Evolutionary conservation across 2,113 vertebrate genomes (phyloP), one percentile per base, ranked within the genome.

Genomic region (Pyxicephalus adspersus): DNA sequence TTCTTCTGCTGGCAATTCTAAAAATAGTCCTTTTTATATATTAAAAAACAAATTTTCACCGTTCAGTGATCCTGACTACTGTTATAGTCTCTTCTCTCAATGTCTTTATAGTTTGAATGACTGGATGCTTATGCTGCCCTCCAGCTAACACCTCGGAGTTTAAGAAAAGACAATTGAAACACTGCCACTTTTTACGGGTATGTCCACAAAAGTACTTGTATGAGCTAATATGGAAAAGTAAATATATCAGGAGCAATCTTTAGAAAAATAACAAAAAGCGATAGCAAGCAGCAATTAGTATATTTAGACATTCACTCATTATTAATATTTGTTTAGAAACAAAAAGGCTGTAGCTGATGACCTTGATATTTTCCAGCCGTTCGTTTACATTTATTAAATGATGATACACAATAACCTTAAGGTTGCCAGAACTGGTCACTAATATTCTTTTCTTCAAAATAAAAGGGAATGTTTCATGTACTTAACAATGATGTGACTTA

Each of bases 101-200:
- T 61, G 61, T 58, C 52, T 63, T 75, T 61, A 75, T 61, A 25
- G 54, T n/a, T 34, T 75, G 60, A 72, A 60, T 72, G 78, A 64
- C 64, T 72, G 78, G 51, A 55, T 72, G 25, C 58, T 54, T 52
- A 63, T 71, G 18, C 45, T 52, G 57, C 58, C 78, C 61, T 64
- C 70, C 70, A 73, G 79, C 70, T 81, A 38, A 72, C 79, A 64
- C 26, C 68, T 73, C 25, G 9, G 60, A 73, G 29, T 54, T 64
- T 23, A 34, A 71, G 31, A 63, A 50, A 9, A 2, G 7, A 25
- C 4, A 74, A 25, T 81, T 64, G 8, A 45, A 18, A 57, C 45
- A 55, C 28, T 55, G 38, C 11, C 58, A 51, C 8, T 72, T 5
- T 80, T 26, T 17, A 64, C 19, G 64, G 78, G 26, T 70, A 57